Base-by-base conservation (phyloP, 2,113 vertebrate species). In the Cisticola juncidis region DNA sequence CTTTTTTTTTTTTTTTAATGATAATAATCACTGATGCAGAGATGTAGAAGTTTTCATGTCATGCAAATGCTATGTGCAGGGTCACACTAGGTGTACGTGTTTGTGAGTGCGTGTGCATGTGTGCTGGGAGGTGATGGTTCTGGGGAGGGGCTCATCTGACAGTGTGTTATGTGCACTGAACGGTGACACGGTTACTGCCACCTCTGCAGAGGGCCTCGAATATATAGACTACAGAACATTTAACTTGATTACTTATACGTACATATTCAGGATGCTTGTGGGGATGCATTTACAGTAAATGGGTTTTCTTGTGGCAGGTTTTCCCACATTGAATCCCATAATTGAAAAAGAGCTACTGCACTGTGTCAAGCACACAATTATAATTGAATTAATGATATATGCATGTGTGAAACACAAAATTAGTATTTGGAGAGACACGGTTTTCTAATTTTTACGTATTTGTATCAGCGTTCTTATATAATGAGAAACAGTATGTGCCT, bases 311-410 rank as follows among this genome's bases (percentile, higher is more conserved):
- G 90, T 96, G 96, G 96, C 91, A 93, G 84, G 77, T 96, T 98
- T 98, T 97, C 95, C 96, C 96, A 97, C 95, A 94, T 83, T 91
- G 97, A 96, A 97, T 96, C 89, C 96, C 62, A 35, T 98, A 98
- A 97, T 98, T 98, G 98, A 98, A 97, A 98, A 98, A 98, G 97
- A 98, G 97, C 97, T 98, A 98, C 98, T 97, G 97, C 97, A 95
- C 98, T 98, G 96, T 98, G 98, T 99, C 98, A 99, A 98, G 97
- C 97, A 94, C 98, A 98, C 97, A 98, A 94, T 98, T 98, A 96
- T 98, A 98, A 99, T 98, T 99, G 98, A 98, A 98, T 98, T 99
- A 99, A 99, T 98, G 98, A 98, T 98, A 98, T 95, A 97, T 97
- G 97, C 84, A 73, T 97, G 96, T 97, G 92, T 94, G 97, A 97